These are phyloP conservation scores for Scaptomyza montana DNA, from an alignment of 1,140 invertebrate species.

Conservation along the genomic window DNA sequence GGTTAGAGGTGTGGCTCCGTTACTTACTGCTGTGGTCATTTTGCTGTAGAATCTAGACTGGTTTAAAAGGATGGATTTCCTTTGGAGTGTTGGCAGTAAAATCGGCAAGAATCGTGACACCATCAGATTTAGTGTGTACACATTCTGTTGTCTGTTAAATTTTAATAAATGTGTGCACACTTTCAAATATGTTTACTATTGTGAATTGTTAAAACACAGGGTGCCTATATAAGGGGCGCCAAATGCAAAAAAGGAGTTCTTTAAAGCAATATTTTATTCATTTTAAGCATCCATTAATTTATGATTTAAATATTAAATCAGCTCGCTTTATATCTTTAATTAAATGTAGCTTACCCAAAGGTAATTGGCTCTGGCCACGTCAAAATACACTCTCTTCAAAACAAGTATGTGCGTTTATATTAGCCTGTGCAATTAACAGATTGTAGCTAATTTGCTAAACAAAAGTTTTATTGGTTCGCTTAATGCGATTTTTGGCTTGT, in stretches of 20 bases:
- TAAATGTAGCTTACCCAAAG: background rate
- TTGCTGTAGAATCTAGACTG: conserved; percentile 7
- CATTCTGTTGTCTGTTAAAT: background rate
- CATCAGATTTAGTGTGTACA: conserved; percentile 24
- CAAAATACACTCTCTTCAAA: conserved; percentile 19
- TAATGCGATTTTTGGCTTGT: conserved; percentile 46
- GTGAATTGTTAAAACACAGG: conserved; percentile 21
- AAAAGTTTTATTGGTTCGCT: conserved; percentile 60
- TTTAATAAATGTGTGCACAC: conserved; percentile 17
- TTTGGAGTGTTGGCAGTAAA: conserved; percentile 7
- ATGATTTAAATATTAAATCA: background rate
- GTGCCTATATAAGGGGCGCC: conserved; percentile 7
- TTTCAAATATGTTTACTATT: background rate
- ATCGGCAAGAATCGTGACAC: conserved; percentile 22
- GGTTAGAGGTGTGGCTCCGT: conserved; percentile 63
- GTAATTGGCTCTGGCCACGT: conserved; percentile 13
- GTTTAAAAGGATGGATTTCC: background rate
- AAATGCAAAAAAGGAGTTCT: background rate
- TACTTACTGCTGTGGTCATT: conserved; percentile 37
- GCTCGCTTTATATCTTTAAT: background rate
- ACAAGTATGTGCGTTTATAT: conserved; percentile 51
- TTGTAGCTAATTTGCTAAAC: conserved; percentile 62
- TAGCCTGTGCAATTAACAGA: conserved; percentile 63
- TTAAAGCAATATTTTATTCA: too few relatives aligned
- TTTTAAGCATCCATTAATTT: background rate